Percentiles rank a stretch among this genome's conserved stretches.
These are phyloP conservation scores for Barbus barbus DNA, from an alignment of 2,113 vertebrate species.

Conservation along the genomic window DNA sequence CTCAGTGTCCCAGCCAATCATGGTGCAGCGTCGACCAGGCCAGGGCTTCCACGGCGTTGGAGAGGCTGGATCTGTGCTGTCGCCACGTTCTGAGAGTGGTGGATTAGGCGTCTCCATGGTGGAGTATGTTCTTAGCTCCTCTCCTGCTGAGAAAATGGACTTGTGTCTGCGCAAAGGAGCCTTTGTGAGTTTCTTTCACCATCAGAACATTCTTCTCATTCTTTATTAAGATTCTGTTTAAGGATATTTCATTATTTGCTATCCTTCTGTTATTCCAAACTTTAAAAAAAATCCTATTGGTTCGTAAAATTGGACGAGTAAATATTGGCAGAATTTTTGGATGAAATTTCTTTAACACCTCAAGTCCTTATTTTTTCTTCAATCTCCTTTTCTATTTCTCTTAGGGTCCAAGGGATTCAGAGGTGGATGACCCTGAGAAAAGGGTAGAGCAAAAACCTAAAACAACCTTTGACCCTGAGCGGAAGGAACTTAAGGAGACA, in stretches of 20 bases:
- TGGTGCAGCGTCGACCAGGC: constrained; percentile 96
- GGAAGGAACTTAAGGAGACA: constrained; percentile 92
- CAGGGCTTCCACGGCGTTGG: constrained; percentile 96
- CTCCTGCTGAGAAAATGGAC: constrained; percentile 89
- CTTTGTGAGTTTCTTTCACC: constrained; percentile 82
- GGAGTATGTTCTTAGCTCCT: constrained; percentile 98
- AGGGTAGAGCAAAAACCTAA: constrained; percentile 87
- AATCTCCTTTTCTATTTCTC: too few species aligned
- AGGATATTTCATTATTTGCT: not conserved
- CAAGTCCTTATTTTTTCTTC: too few species aligned
- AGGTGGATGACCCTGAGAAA: constrained; percentile 93
- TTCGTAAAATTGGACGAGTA: too few species aligned
- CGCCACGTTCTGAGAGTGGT: constrained; percentile 95
- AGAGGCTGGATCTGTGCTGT: constrained; percentile 97
- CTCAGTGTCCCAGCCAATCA: constrained; percentile 98
- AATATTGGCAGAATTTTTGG: constrained; percentile 77
- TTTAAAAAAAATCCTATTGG: too few species aligned
- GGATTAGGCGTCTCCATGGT: constrained; percentile 99
- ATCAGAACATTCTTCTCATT: not conserved
- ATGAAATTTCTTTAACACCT: too few species aligned
- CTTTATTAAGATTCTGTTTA: not conserved
- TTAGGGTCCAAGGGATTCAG: constrained; percentile 91
- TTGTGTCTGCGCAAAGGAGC: constrained; percentile 98
- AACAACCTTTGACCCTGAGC: constrained; percentile 92
- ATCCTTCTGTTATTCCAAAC: constrained; percentile 50